Percentiles rank a stretch among this genome's conserved stretches.
Evolutionary conservation across 2,888 invertebrate species (phyloP).

Genomic region (Gasteruption jaculator): DNA sequence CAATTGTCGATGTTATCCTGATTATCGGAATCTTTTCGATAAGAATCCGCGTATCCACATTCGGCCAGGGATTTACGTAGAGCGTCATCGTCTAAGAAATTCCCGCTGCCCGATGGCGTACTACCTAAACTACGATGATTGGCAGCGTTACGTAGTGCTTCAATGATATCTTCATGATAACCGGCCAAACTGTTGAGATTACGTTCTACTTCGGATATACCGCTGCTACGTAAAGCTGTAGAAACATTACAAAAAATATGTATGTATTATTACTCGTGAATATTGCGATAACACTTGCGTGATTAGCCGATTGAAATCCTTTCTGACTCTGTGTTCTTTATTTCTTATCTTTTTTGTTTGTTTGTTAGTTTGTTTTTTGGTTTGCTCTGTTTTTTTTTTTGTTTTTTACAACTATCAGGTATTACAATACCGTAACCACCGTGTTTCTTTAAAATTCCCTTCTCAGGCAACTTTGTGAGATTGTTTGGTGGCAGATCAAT

Average conservation of each 20-base stretch:
- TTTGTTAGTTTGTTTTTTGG: too few species aligned
- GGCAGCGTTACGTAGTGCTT: slow-evolving; percentile 82
- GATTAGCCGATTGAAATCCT: slow-evolving; percentile 44
- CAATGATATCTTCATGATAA: slow-evolving; percentile 88
- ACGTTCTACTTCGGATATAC: slow-evolving; percentile 76
- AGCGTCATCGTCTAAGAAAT: slow-evolving; percentile 66
- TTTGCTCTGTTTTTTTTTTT: too few species aligned
- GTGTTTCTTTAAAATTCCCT: slow-evolving; percentile 88
- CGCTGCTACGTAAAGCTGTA: slow-evolving; percentile 54
- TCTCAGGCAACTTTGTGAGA: slow-evolving; percentile 76
- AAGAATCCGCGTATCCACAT: slow-evolving; percentile 57
- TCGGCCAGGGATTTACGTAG: slow-evolving; percentile 66
- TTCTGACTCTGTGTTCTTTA: too few species aligned
- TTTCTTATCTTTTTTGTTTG: too few species aligned
- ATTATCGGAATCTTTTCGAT: slow-evolving; percentile 59
- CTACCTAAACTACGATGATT: slow-evolving; percentile 63
- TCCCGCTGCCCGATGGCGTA: slow-evolving; percentile 62
- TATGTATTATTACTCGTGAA: slow-evolving; percentile 5
- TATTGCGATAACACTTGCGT: slow-evolving; percentile 12
- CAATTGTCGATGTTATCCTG: slow-evolving; percentile 73
- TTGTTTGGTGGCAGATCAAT: slow-evolving; percentile 76
- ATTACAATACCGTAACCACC: slow-evolving; percentile 72
- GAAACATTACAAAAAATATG: too few species aligned
- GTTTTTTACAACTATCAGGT: slow-evolving; percentile 54
- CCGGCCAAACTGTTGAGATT: slow-evolving; percentile 86